A percentile compares a stretch with the other conserved stretches of the same genome.
Conservation (phyloP, 2,888 invertebrate genomes). For the Ophion ellenae region DNA sequence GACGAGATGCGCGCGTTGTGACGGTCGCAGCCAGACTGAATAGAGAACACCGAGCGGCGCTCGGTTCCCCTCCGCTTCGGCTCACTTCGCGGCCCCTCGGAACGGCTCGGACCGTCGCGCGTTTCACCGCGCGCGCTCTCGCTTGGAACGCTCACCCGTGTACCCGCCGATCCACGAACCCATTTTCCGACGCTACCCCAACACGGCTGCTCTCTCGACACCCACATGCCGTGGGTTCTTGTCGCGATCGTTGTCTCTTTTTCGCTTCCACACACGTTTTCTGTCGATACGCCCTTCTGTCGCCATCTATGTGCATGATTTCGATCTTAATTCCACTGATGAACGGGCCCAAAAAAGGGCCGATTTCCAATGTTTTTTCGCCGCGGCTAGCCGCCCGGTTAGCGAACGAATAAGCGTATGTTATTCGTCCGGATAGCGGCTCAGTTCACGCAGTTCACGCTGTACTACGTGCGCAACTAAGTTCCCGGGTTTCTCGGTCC, state of each 20-base stretch:
- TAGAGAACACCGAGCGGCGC: slow-evolving; percentile 68
- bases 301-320: too few species aligned
- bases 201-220: slow-evolving; percentile 73
- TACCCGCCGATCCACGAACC: slow-evolving; percentile 62
- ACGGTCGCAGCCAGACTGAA: slow-evolving; percentile 82
- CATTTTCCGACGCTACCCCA: slow-evolving; percentile 40
- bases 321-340: too few species aligned
- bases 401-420: too few species aligned
- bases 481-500: too few species aligned
- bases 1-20: slow-evolving; percentile 74
- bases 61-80: slow-evolving; percentile 70
- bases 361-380: too few species aligned
- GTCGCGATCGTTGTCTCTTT: slow-evolving; percentile 33
- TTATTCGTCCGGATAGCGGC: too few species aligned
- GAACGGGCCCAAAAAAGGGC: too few species aligned
- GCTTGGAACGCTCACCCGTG: not conserved
- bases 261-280: not conserved
- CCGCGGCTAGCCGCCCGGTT: too few species aligned
- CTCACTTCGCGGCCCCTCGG: slow-evolving; percentile 69
- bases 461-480: too few species aligned
- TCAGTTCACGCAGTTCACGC: too few species aligned
- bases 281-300: not conserved
- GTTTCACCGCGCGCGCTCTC: slow-evolving; percentile 69
- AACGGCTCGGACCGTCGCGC: slow-evolving; percentile 67
- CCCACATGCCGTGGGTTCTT: slow-evolving; percentile 52